Conservation (phyloP, 2,113 vertebrate species). For the Tachysurus fulvidraco region DNA sequence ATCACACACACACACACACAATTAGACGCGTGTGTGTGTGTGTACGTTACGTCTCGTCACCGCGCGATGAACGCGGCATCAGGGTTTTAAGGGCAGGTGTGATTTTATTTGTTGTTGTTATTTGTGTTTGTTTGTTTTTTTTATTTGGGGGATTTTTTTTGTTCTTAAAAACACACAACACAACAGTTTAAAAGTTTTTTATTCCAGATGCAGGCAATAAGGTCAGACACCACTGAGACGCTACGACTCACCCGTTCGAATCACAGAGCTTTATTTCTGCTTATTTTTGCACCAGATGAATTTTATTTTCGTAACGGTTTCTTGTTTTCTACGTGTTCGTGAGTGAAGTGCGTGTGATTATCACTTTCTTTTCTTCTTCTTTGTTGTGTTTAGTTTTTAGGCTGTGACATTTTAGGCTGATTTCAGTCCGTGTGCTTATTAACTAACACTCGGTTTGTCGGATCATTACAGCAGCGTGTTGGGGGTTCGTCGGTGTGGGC, state of each 20-base stretch:
- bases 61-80: constrained; percentile 53
- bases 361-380: neutral
- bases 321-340: neutral
- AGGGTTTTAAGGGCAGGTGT: constrained; percentile 39
- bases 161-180: constrained; percentile 22
- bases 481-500: neutral
- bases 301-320: constrained; percentile 40
- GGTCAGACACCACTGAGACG: constrained; percentile 45
- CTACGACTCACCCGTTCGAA: constrained; percentile 4
- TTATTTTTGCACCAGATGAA: constrained; percentile 38
- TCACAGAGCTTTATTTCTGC: constrained; percentile 36
- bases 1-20: neutral
- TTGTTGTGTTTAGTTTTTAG: neutral
- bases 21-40: neutral
- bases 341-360: neutral
- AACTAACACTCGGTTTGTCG: neutral
- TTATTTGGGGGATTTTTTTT: neutral
- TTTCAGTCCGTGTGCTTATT: neutral
- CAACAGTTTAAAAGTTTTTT: neutral
- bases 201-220: constrained; percentile 43
- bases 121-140: neutral
- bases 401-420: neutral
- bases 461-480: no score
- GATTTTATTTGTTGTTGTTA: neutral
- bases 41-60: constrained; percentile 42